A percentile compares a stretch with the other conserved stretches of the same genome.
phyloP scores from a whole-genome alignment of 1,140 invertebrate species.

The Charaxes varanes region DNA sequence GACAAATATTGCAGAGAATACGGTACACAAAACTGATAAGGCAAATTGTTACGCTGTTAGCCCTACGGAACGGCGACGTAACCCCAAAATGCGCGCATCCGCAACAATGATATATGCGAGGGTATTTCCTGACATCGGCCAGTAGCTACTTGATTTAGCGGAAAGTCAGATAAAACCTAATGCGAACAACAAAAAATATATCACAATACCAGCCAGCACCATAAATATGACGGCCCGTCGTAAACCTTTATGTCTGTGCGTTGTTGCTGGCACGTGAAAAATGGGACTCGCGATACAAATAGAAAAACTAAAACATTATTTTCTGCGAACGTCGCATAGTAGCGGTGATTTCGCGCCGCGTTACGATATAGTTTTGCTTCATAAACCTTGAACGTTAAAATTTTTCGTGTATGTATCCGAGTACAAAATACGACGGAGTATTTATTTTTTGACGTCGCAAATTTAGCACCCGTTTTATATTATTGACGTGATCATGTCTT shows the following conservation, averaged over 20 bases:
- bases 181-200: constrained; percentile 73
- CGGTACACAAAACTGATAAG: constrained; percentile 34
- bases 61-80: constrained; percentile 52
- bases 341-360: constrained; percentile 24
- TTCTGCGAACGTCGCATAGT: constrained; percentile 32
- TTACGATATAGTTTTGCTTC: constrained; percentile 6
- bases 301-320: constrained; percentile 58
- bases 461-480: too few relatives aligned
- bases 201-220: constrained; percentile 63
- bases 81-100: constrained; percentile 65
- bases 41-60: constrained; percentile 47
- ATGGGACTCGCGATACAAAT: constrained; percentile 59
- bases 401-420: too few relatives aligned
- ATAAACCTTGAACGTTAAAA: constrained; percentile 17
- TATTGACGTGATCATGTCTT: too few relatives aligned
- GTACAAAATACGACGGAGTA: too few relatives aligned
- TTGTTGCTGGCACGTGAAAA: constrained; percentile 66
- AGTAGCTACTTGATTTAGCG: constrained; percentile 74
- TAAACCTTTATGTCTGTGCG: constrained; percentile 71
- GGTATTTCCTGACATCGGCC: constrained; percentile 70
- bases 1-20: too few relatives aligned
- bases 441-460: too few relatives aligned
- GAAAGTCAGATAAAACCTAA: constrained; percentile 74
- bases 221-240: constrained; percentile 72
- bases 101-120: constrained; percentile 63